Evolutionary conservation across 2,888 invertebrate genomes (phyloP), one percentile per base, ranked within the genome.

Genomic region (Allophyes oxyacanthae): DNA sequence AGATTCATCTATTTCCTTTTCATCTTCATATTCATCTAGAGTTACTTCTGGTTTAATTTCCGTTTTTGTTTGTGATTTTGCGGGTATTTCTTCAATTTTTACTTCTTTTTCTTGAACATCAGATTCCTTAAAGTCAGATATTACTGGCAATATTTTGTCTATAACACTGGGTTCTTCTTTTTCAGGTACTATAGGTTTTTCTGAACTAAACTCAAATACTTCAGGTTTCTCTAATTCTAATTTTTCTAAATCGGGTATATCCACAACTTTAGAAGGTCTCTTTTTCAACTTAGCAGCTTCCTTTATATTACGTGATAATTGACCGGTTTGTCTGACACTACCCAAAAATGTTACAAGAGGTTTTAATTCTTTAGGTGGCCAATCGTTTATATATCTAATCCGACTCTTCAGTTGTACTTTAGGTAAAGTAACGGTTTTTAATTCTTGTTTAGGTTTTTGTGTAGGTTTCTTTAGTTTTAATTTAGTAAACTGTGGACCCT

Each of bases 351-450:
- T 91, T 7, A 96, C 84, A 26, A 91, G 81, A 0, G 95, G 95
- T 66, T 92, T 88, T 6, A 95, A 77, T 53, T 94, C 88, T 64
- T 93, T 85, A 1, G 96, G 95, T 11, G 96, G 95, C 92, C 95
- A 97, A 52, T 96, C 95, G 40, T 92, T 86, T 26, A 94, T 72
- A 72, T 94, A 94, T 37, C 89, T 94, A n/a, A 97, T 96, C 68
- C 96, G 94, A 82, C 97, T 97, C 78, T 96, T 96, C 0, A 97
- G 87, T 78, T 96, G 94, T 48, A 96, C 92, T 84, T 96, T 96
- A 0, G 96, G 97, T 52, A 97, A 86, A 50, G 86, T 82, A 2
- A 88, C 78, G 7, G 85, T 66, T 32, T 86, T 75, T 6, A 82
- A 59, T 64, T 92, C 94, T 73, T 89, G 88, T 71, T 95, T 95